Evolutionary conservation across 1,140 invertebrate genomes (phyloP), one percentile per base, ranked within the genome.

Genomic region (Apolygus lucorum): DNA sequence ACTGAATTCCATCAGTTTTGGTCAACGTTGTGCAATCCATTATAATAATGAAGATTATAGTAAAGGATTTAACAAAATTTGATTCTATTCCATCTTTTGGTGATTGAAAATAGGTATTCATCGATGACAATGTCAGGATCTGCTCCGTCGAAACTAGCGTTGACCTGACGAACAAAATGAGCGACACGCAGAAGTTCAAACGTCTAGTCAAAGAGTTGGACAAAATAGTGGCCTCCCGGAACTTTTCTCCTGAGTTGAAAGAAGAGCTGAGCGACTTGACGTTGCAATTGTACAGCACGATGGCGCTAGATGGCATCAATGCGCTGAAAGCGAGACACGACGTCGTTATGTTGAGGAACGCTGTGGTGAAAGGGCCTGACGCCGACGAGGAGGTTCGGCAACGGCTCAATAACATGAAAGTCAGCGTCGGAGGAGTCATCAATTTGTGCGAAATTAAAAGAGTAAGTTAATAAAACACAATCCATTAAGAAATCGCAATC

Each of bases 111-210:
- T n/a, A 59, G 54, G 54, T 59, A 17, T 21, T 59, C 11, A 59
- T 59, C 22, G 54, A 59, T 11, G 54, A 59, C 22, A 24, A 59
- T 21, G 22, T 59, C 8, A 59, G 54, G 22, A 59, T 59, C 22
- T 59, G 54, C 22, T 59, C 54, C 4, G 4, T 21, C 13, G 54
- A 59, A 8, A 24, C 8, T 4, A 13, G 8, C 11, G 54, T 59
- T 4, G 54, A 59, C 22, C 54, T 59, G 4, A 4, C 54, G 4
- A 59, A 11, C 4, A 13, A 24, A 17, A 59, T 59, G 54, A 22
- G 54, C 54, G 54, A 59, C 2, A 21, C 54, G 11, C 11, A 59
- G 4, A 59, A 59, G 22, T 59, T 59, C 54, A 59, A 59, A 59
- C 11, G 22, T 4, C 54, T 13, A 4, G 22, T 59, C 54, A 13